phyloP scores from a whole-genome alignment of 2,888 invertebrate genomes.

The Drosophila putrida region DNA sequence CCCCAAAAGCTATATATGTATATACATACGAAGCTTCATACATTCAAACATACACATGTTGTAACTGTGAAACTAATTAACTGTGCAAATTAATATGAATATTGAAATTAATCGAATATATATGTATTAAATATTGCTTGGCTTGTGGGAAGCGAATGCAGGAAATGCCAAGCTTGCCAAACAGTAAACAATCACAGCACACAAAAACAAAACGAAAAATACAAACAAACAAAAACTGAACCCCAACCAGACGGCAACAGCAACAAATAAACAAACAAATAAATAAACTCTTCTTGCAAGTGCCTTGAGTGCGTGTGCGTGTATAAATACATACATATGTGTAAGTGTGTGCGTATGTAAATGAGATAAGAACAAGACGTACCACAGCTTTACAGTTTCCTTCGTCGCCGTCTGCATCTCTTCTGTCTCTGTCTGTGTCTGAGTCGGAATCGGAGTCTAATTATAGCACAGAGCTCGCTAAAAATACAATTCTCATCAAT shows the following conservation, averaged over 20 bases:
- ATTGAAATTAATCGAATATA: conserved; percentile 2
- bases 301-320: conserved; percentile 40
- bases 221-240: conserved; percentile 9
- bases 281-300: conserved; percentile 43
- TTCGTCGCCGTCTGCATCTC: conserved; percentile 8
- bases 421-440: conserved; percentile 22
- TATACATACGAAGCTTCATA: neutral
- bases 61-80: conserved; percentile 10
- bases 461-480: conserved; percentile 65
- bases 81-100: conserved; percentile 7
- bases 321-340: neutral
- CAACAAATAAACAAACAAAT: conserved; percentile 30
- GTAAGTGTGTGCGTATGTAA: conserved; percentile 7
- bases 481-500: conserved; percentile 63
- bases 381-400: conserved; percentile 5
- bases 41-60: neutral
- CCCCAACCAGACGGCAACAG: conserved; percentile 8
- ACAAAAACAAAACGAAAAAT: conserved; percentile 9
- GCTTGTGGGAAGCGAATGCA: conserved; percentile 3
- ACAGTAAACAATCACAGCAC: neutral
- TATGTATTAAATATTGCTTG: conserved; percentile 4
- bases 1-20: neutral
- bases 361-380: conserved; percentile 53
- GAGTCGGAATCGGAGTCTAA: conserved; percentile 50
- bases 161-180: conserved; percentile 7